phyloP scores from a whole-genome alignment of 2,113 vertebrate genomes.

The Corythornis cristatus region DNA sequence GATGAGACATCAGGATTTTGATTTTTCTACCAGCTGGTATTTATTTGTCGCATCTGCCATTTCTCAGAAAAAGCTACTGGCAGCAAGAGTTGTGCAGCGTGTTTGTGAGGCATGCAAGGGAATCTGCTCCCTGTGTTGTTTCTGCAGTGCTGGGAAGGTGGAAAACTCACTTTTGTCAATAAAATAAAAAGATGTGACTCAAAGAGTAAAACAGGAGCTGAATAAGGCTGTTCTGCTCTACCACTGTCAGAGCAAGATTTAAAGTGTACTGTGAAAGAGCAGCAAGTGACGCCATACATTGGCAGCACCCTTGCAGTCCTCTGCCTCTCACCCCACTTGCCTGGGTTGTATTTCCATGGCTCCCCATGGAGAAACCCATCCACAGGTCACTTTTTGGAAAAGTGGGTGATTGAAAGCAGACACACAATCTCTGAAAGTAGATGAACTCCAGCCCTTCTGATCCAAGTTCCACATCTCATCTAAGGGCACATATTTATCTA shows the following conservation, averaged over 20 bases:
- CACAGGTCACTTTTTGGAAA: accelerated
- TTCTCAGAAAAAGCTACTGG: neutral
- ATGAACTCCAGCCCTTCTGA: neutral
- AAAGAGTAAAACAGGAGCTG: neutral
- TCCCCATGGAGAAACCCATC: accelerated
- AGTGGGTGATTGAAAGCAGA: accelerated
- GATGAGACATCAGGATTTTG: neutral
- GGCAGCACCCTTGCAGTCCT: accelerated
- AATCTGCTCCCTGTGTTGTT: neutral
- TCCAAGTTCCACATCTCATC: accelerated
- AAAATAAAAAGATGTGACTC: neutral
- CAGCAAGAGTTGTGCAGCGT: neutral
- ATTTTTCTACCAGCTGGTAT: neutral
- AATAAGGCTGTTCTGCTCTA: neutral
- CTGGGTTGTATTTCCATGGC: accelerated
- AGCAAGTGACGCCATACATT: accelerated
- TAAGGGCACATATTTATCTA: accelerated
- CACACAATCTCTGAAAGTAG: neutral
- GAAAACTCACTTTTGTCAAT: slow-evolving; percentile 18
- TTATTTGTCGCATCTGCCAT: neutral
- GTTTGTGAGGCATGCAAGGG: neutral
- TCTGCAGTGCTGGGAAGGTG: neutral
- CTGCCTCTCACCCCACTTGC: neutral
- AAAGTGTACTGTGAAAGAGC: neutral
- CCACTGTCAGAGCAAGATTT: neutral